Evolutionary conservation across 2,888 invertebrate genomes (phyloP), one percentile per base, ranked within the genome.

Genomic region (Coelinius sp.): DNA sequence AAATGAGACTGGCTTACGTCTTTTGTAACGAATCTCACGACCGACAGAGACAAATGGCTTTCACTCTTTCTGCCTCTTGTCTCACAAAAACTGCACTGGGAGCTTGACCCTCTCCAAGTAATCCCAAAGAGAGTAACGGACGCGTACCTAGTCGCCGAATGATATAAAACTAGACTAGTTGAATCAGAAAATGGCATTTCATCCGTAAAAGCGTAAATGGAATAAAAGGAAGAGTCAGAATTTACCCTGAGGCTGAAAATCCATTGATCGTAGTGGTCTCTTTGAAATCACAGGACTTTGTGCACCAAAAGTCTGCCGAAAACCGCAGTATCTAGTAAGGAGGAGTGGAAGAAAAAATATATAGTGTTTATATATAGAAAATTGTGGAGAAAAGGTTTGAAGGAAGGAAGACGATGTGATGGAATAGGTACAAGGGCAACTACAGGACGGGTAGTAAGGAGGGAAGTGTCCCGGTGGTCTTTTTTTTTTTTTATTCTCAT

Each of bases 241-340:
- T 66, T 53, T 38, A 49, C 73, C 71, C 52, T 52, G 74, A 68
- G 75, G 73, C 69, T 70, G 68, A 64, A 73, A 66, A 76, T 76
- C 76, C 76, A 76, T 76, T 76, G 74, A 76, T 76, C 76, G 74
- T 41, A 59, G 74, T 66, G 24, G 63, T 49, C 64, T 71, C 69
- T 73, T 74, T 71, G 69, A 71, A 74, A 76, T 73, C 76, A 71
- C 74, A 76, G 62, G 41, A 56, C 49, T 64, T 74, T 64, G 63
- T 52, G 14, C 25, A 53, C n/a, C 25, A 53, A 24, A 24, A 53
- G 25, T 56, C 73, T 69, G 68, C 73, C 62, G 71, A 31, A 73
- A 72, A 76, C 76, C 76, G 72, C 76, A 75, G 63, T 24, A 38
- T 63, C 63, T 24, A n/a, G 41, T 27, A 65, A 56, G 17, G 46